Evolutionary conservation across 2,888 invertebrate genomes (phyloP), one percentile per base, ranked within the genome.

Genomic region (Sarcophaga rosellei): DNA sequence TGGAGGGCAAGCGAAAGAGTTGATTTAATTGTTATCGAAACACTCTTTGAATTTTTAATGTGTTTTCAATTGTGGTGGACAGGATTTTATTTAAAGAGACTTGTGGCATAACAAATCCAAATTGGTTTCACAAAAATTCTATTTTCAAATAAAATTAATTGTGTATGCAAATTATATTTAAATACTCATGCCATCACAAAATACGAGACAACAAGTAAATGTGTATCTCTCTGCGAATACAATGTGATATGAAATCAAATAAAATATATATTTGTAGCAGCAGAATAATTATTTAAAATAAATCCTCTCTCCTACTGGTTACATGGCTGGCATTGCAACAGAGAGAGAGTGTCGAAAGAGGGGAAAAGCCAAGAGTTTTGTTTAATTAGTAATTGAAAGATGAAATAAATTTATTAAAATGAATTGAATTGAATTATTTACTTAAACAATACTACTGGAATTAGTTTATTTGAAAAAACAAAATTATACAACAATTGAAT

Each of bases 21-120:
- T 78, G n/a, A 81, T 81, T 81, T 78, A 84, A 81, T 86, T 81
- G 76, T 66, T 81, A 66, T 75, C 62, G 81, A 72, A 75, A 86
- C 86, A 72, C 84, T 11, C 4, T 74, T 75, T 45, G 86, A 81
- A 84, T 84, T 72, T 70, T 70, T 81, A 86, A 86, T 86, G 77
- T 59, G 20, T 77, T 84, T 84, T 66, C 83, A 81, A 81, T 79
- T 75, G 75, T 59, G 2, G 75, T 59, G 2, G n/a, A 4, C 65
- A 82, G 35, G 66, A 61, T 61, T 76, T 59, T 70, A 62, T 12
- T 69, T 77, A 23, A 35, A 35, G 35, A 35, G 8, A 35, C 10
- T 35, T 35, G 35, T 35, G 35, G 35, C 35, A 35, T 25, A 45
- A 77, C 45, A 73, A 68, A 45, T 47, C 59, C 12, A 53, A 21